These are phyloP conservation scores for Hafferia zeledoni DNA, from an alignment of 2,797 vertebrate species.

Conservation along the genomic window DNA sequence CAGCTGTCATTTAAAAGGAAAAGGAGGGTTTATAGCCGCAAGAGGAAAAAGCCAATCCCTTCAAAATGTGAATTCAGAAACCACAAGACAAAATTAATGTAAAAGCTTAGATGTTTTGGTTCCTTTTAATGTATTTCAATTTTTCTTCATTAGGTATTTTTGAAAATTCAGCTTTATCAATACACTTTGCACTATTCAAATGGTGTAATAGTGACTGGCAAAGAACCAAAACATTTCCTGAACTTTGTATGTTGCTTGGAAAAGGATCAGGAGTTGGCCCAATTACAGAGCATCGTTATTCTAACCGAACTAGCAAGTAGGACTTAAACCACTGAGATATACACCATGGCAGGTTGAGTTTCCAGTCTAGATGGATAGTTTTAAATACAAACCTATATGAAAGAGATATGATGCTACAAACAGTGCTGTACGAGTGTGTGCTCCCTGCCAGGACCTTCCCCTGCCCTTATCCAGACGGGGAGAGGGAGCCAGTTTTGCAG, in stretches of 20 bases:
- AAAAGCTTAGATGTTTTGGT: not conserved
- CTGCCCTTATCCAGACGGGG: not conserved
- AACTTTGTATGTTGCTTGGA: not conserved
- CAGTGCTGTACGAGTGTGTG: accelerated
- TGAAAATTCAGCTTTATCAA: not conserved
- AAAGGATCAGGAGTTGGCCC: not conserved
- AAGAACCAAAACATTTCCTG: not conserved
- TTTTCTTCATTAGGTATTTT: not conserved
- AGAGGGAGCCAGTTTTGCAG: not conserved
- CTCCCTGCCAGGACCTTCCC: not conserved
- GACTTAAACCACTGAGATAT: not conserved
- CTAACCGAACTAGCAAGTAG: not conserved
- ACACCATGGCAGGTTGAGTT: not conserved
- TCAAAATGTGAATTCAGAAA: not conserved
- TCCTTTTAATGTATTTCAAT: not conserved
- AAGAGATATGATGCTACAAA: accelerated
- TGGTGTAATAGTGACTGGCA: not conserved
- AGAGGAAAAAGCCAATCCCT: not conserved
- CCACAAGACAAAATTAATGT: not conserved
- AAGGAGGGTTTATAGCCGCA: not conserved
- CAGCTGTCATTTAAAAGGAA: not conserved
- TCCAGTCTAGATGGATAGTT: not conserved
- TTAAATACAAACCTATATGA: not conserved
- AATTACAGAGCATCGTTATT: not conserved
- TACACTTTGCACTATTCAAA: not conserved